phyloP scores from a whole-genome alignment of 1,140 invertebrate species.

The Euwallacea similis region DNA sequence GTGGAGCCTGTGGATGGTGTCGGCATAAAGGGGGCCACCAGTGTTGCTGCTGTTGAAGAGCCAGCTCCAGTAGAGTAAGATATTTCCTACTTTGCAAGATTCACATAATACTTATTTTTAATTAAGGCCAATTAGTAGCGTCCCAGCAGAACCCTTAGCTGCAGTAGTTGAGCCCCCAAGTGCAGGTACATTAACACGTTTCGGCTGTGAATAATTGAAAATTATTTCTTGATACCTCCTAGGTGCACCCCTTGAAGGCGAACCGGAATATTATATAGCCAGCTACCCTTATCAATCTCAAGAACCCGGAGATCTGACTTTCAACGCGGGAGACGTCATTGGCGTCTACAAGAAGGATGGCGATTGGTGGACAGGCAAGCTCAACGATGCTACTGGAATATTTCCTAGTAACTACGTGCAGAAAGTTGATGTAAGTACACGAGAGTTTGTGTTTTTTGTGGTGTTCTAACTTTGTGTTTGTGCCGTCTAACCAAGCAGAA shows the following conservation, averaged over 20 bases:
- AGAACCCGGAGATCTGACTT: constrained; percentile 89
- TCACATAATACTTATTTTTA: too few species aligned
- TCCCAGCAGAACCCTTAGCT: too few species aligned
- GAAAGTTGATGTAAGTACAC: constrained; percentile 57
- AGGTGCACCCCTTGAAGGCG: constrained; percentile 48
- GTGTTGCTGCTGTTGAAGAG: background rate
- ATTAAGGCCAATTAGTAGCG: too few species aligned
- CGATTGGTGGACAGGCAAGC: constrained; percentile 97
- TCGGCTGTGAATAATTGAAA: too few species aligned
- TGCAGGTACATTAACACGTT: background rate
- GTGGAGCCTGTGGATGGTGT: constrained; percentile 75
- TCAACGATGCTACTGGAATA: constrained; percentile 75
- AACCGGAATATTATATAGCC: constrained; percentile 79
- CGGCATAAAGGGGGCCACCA: constrained; percentile 38
- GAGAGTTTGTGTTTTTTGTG: constrained; percentile 20
- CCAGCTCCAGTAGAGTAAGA: background rate
- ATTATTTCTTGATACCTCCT: background rate
- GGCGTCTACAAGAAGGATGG: constrained; percentile 86
- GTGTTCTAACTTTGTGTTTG: constrained; percentile 24
- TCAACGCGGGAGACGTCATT: constrained; percentile 89
- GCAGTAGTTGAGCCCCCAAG: background rate
- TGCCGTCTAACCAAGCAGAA: constrained; percentile 13
- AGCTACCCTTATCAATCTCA: constrained; percentile 82
- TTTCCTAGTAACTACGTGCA: constrained; percentile 95
- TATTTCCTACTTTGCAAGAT: background rate